These are phyloP conservation scores for Notolabrus celidotus DNA, from an alignment of 2,797 vertebrate species.

Conservation along the genomic window DNA sequence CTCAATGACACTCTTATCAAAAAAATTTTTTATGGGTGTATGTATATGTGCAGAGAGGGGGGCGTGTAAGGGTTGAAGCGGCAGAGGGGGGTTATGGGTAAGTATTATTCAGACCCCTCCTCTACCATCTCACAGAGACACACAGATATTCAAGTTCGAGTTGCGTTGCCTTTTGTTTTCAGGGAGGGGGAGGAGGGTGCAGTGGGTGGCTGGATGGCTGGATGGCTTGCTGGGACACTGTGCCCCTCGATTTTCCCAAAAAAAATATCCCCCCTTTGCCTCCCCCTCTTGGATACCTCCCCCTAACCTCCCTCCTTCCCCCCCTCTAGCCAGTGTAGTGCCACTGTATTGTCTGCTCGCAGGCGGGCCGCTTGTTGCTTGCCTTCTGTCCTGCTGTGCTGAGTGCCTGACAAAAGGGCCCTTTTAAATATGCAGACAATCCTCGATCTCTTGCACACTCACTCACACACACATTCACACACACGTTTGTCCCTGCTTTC, in stretches of 20 bases:
- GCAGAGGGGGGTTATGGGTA: slow-evolving; percentile 39
- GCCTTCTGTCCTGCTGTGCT: slow-evolving; percentile 86
- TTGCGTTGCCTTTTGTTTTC: slow-evolving; percentile 84
- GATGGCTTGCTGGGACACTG: slow-evolving; percentile 78
- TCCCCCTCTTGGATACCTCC: slow-evolving; percentile 12
- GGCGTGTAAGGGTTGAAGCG: slow-evolving; percentile 8
- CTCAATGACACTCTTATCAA: slow-evolving; percentile 19
- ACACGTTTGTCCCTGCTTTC: slow-evolving; percentile 50
- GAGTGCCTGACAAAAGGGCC: slow-evolving; percentile 79
- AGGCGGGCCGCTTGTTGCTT: slow-evolving; percentile 85
- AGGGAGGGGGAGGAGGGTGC: slow-evolving; percentile 55
- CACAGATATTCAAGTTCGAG: slow-evolving; percentile 84
- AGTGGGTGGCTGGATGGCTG: slow-evolving; percentile 65
- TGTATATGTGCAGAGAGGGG: slow-evolving; percentile 1
- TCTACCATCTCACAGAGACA: slow-evolving; percentile 58
- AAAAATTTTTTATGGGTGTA: background rate
- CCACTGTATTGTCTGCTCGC: slow-evolving; percentile 86
- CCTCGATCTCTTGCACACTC: slow-evolving; percentile 57
- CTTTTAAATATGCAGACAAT: slow-evolving; percentile 86
- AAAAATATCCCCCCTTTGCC: slow-evolving; percentile 32
- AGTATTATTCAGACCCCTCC: slow-evolving; percentile 48
- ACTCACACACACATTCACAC: slow-evolving; percentile 14
- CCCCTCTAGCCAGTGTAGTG: slow-evolving; percentile 71
- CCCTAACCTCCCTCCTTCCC: slow-evolving; percentile 17
- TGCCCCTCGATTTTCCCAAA: slow-evolving; percentile 54